Percentiles rank a stretch among this genome's conserved stretches.
These are phyloP conservation scores for Trichogramma dendrolimi DNA, from an alignment of 2,888 invertebrate species.

Conservation along the genomic window DNA sequence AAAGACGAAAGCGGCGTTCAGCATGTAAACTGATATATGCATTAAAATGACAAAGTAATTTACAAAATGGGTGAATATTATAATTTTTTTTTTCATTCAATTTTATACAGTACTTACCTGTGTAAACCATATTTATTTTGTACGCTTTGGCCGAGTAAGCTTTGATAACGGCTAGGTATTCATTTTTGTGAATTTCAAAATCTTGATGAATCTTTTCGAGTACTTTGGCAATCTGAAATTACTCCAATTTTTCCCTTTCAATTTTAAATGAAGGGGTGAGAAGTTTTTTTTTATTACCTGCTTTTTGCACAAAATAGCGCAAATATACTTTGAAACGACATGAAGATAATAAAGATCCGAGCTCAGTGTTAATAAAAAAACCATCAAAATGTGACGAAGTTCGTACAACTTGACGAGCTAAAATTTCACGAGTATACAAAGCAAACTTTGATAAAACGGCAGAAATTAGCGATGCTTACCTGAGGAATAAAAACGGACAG, in stretches of 20 bases:
- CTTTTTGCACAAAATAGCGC: neutral
- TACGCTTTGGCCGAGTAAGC: conserved; percentile 8
- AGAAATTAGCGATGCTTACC: neutral
- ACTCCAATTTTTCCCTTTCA: neutral
- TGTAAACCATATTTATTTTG: conserved; percentile 16
- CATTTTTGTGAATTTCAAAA: conserved; percentile 5
- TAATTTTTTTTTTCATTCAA: neutral
- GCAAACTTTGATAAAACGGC: neutral
- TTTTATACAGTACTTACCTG: conserved; percentile 2
- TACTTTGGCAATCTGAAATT: conserved; percentile 13
- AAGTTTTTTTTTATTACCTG: conserved; percentile 9
- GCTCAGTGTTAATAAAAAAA: conserved; percentile 4
- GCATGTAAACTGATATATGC: conserved; percentile 11
- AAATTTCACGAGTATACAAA: neutral
- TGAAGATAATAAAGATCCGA: conserved; percentile 8
- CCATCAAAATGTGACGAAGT: conserved; percentile 4
- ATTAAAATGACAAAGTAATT: neutral
- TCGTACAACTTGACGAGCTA: conserved; percentile 13
- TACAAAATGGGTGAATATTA: neutral
- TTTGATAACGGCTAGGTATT: conserved; percentile 15
- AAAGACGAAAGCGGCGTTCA: conserved; percentile 8
- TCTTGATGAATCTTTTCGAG: conserved; percentile 19
- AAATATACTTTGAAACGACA: conserved; percentile 11
- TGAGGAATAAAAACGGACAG: neutral
- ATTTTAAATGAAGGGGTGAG: neutral